Evolutionary conservation across 2,888 invertebrate genomes (phyloP), one percentile per base, ranked within the genome.

Genomic region (Therioaphis trifolii): DNA sequence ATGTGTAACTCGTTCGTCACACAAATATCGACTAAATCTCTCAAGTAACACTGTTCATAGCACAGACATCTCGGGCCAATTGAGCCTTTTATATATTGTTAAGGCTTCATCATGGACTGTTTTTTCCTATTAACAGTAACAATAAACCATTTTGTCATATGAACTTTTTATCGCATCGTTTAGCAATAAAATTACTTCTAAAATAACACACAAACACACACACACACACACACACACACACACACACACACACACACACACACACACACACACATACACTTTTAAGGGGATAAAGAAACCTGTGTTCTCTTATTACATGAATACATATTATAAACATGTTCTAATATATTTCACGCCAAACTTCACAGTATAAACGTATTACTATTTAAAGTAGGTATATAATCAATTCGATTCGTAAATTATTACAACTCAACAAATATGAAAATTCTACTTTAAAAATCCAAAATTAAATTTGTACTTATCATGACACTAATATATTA

Each of bases 131-230:
- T 2, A 55, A 7, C 35, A 18, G 79, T 79, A 71, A 71, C 71
- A 79, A 80, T 82, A 63, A 72, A 72, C 61, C 72, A 43, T 72
- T 49, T 61, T 82, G 49, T 82, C 61, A 61, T 63, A 82, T 9
- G 72, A 49, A 82, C 80, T 72, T 82, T 82, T 72, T 82, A 72
- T 61, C 71, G 80, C 80, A 72, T 63, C 80, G 72, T 72, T 82
- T 82, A 82, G 63, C 80, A 82, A 82, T 72, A 24, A 82, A 72
- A 82, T 72, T 72, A 82, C 80, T 72, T 82, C 72, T 72, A 82
- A 82, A 82, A 82, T 82, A 82, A 82, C 80, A 72, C n/a, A n/a
- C n/a, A n/a, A n/a, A n/a, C n/a, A n/a, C n/a, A n/a, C n/a, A n/a
- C n/a, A n/a, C n/a, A n/a, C n/a, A n/a, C n/a, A n/a, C n/a, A n/a